phyloP scores from a whole-genome alignment of 2,797 vertebrate genomes.

The Coregonus sp. region DNA sequence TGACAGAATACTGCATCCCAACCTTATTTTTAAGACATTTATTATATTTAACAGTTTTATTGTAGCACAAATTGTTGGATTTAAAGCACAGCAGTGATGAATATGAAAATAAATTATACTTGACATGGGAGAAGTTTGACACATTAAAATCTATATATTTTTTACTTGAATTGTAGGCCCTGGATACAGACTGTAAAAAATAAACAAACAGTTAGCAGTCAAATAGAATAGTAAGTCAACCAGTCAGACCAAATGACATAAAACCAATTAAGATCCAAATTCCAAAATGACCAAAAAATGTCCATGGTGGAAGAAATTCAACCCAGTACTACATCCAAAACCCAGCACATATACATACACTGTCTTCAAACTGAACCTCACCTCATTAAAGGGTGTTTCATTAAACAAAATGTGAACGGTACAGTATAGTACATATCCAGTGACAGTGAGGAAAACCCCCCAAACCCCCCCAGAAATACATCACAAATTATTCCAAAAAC shows the following conservation, averaged over 20 bases:
- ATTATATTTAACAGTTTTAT: conserved; percentile 8
- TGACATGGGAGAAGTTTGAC: conserved; percentile 3
- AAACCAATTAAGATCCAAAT: background rate
- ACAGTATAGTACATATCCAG: background rate
- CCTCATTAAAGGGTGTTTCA: background rate
- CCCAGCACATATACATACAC: background rate
- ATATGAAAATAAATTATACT: background rate
- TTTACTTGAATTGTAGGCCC: background rate
- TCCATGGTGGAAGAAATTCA: background rate
- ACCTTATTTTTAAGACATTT: background rate
- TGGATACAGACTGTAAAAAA: background rate
- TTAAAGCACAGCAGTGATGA: conserved; percentile 43
- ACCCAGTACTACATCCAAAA: background rate
- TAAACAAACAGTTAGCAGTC: background rate
- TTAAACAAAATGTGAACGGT: background rate
- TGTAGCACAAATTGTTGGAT: conserved; percentile 30
- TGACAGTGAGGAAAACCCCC: conserved; percentile 16
- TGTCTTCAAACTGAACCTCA: background rate
- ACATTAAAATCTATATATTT: background rate
- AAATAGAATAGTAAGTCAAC: background rate
- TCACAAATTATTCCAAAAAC: conserved; percentile 21
- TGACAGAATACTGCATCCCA: conserved; percentile 1
- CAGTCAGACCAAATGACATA: background rate
- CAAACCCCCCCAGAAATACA: conserved; percentile 3
- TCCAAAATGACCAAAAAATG: background rate